Base-by-base conservation (phyloP, 1,140 invertebrate species). In the Macrobrachium nipponense region DNA sequence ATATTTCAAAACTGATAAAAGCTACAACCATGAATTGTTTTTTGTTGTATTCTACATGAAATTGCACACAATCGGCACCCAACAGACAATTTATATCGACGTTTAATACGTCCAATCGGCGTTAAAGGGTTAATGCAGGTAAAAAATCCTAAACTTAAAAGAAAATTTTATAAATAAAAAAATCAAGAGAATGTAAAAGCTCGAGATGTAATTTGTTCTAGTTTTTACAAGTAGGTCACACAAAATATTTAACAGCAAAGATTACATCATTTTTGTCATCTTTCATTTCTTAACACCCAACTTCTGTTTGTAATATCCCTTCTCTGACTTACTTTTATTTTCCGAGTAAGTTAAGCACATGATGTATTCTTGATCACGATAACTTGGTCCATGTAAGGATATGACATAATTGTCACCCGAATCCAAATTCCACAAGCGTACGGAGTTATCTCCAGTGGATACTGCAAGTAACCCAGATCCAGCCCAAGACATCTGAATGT, bases 351-450 rank as follows among this genome's bases (percentile, higher is more conserved):
- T 93, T 20, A 97, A 92, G 89, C 94, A 95, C 18, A 94, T 95
- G 88, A 97, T 95, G 73, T 94, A 92, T 90, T 97, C 96, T 85
- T 89, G 80, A 51, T 86, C 84, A 93, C 89, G 85, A 68, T 80
- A 78, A 83, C 82, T 89, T 88, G 82, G 43, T 66, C 91, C 91
- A 90, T 94, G 90, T 88, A 94, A 89, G 87, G 92, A 93, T 15
- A 98, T 91, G 0, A 97, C 93, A 91, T 96, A 97, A 92, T 97
- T 99, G 89, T 99, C 97, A 77, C 97, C 96, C 72, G 94, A 95
- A 60, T 98, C 95, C 89, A 98, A 93, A 91, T 99, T 96, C 97
- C 97, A 99, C 89, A 98, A 94, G 89, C 98, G 94, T 36, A 98
- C 94, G 58, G 94, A 92, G n/a, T 95, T 92, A 90, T 97, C 96